Conservation (phyloP, 2,797 vertebrate species). For the Halcyon smyrnensis region DNA sequence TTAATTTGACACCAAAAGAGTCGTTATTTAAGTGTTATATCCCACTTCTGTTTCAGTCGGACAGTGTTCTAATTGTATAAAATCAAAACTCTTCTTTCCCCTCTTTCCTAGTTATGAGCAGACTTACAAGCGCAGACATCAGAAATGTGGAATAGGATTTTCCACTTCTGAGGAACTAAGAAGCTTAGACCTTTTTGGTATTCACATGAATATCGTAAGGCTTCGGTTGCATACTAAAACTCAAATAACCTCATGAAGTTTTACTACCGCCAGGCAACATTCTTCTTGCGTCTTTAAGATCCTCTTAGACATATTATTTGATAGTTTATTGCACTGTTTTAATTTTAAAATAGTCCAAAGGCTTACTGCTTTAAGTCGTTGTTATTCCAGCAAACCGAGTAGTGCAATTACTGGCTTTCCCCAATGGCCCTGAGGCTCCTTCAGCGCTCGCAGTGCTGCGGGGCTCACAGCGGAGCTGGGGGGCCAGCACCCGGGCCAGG, state of each 20-base stretch:
- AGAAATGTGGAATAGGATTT: conserved; percentile 20
- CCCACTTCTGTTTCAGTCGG: not conserved
- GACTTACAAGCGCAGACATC: not conserved
- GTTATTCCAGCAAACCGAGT: not conserved
- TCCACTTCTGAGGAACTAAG: not conserved
- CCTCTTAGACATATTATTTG: not conserved
- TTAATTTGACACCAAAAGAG: not conserved
- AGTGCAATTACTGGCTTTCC: not conserved
- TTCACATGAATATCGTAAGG: not conserved
- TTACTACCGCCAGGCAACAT: not conserved
- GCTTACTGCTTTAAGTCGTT: not conserved
- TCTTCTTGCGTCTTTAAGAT: not conserved
- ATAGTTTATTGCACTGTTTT: not conserved
- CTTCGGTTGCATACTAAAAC: not conserved
- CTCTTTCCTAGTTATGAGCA: not conserved
- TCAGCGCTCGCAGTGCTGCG: fast-evolving
- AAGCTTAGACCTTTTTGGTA: not conserved
- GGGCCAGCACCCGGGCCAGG: conserved; percentile 4
- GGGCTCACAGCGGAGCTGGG: not conserved
- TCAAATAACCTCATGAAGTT: not conserved
- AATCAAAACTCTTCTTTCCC: not conserved
- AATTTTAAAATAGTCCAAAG: not conserved
- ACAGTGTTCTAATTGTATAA: not conserved
- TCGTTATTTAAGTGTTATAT: not conserved
- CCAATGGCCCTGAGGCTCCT: not conserved